Evolutionary conservation across 2,113 vertebrate species (phyloP), one percentile per base, ranked within the genome.

Genomic region (Pardalotus punctatus): DNA sequence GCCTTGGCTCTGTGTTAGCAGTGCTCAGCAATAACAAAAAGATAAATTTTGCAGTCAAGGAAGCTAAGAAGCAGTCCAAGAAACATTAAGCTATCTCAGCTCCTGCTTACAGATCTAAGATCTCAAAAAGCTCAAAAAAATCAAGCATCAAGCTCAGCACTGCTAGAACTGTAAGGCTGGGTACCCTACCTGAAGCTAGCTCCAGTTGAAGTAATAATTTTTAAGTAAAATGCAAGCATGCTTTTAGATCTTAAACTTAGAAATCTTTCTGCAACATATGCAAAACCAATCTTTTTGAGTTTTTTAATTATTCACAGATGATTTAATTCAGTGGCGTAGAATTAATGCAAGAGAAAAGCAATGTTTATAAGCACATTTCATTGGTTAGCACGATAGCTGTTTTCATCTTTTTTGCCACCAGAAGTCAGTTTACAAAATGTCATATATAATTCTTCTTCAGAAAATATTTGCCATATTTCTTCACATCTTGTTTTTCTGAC

Each of bases 221-320:
- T 45, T 60, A 47, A 42, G 6, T 38, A 38, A 74, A 88, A 81
- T 60, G 4, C 6, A 88, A 78, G 45, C 8, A 14, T 24, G 5
- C 0, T 64, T 79, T 86, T 72, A 56, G 24, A 45, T n/a, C 11
- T 36, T 77, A 80, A 60, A 69, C 64, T 40, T 48, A 69, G 6
- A 86, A 80, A 65, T 15, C 6, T 53, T 76, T 74, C 70, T 86
- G 9, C 21, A 79, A 50, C 33, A 47, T 35, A 47, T 12, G 15
- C 7, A 50, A 45, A 91, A 20, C 5, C 69, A 12, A 18, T 19
- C 0, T 25, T 62, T 58, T 17, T 19, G 0, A 22, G n/a, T n/a
- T 82, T 94, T 76, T 69, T 2, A 45, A 33, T 47, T 74, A 12
- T 54, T 88, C 51, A 43, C 22, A 77, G 29, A 53, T 51, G 0